Evolutionary conservation across 1,140 invertebrate genomes (phyloP), one percentile per base, ranked within the genome.

Genomic region (Cyrtorhinus lividipennis): DNA sequence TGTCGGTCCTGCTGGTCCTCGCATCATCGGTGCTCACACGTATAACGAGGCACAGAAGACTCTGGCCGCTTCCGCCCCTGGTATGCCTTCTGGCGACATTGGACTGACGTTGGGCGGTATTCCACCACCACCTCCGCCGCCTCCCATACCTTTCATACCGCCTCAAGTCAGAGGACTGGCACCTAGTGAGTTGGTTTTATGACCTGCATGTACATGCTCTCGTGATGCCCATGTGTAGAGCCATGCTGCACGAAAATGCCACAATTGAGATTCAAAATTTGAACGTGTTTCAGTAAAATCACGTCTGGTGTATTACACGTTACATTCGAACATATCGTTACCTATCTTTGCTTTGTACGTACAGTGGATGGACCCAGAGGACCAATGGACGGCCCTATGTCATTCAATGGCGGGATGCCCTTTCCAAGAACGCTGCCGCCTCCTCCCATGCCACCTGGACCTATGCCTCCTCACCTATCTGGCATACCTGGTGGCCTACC

Each of bases 71-170:
- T 12, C 27, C 46, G 25, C 62, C 1, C 24, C 48, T 24, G 18
- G 13, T 1, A 18, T 38, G 20, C 44, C 38, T 1, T 59, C 44
- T 46, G 30, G 30, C 10, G 26, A 58, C 8, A 15, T 23, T 18
- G 15, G 56, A 12, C 45, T 38, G 24, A 15, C 22, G 8, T 8
- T 13, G 26, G 18, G 13, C 69, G 70, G 12, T 72, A 73, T 66
- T 72, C 74, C 76, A n/a, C 76, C 80, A 12, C 76, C 79, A 23
- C 77, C 78, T 8, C 73, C 75, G 18, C 72, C 77, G 24, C 77
- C 78, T n/a, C 76, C 77, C 23, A 71, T 81, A 5, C 57, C 57
- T 13, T 67, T 53, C 62, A 62, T 61, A 64, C 60, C 15, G 59
- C 59, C 63, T 18, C 61, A 62, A 61, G 63, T 53, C 18, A 62